Evolutionary conservation across 2,113 vertebrate genomes (phyloP), one percentile per base, ranked within the genome.

Genomic region (Formicarius rufipectus): DNA sequence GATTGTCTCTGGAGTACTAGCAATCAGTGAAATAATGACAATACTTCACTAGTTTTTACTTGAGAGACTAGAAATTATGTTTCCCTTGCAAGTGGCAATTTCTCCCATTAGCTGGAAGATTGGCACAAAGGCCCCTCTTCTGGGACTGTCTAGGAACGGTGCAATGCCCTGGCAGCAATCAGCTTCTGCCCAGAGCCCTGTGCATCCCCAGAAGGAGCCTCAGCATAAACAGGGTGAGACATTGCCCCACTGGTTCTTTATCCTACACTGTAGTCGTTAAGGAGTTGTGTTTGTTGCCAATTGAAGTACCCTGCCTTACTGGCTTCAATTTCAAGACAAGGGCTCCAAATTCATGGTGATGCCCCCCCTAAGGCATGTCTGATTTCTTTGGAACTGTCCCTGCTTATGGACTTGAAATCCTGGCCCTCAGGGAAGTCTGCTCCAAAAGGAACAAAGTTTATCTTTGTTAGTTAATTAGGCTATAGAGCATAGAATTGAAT

Each of bases 171-270:
- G 47, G 55, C 37, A 93, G 47, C 28, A 74, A 7, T 30, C 18
- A 59, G 5, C 44, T 87, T 59, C 52, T 89, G n/a, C 64, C 60
- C 62, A 73, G n/a, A 19, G 44, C 45, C 58, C 10, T 53, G 16
- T 16, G 13, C 22, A 35, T 35, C 40, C 31, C 55, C 39, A 39
- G 53, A 10, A 53, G 18, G 18, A 84, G 20, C 21, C 52, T 80
- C 56, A 87, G 44, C 47, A 72, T 12, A 31, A 44, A 19, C 23
- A 30, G 42, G 10, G 20, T 73, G 28, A 83, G 45, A 30, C 1
- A 0, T 18, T 42, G 40, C 4, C 25, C 14, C 5, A 0, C 0
- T 42, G 17, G 10, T 19, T 53, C 62, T 69, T 76, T 79, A 16
- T 44, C 30, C 40, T 22, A 13, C 6, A 2, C 9, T 58, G 2